Percentiles rank a stretch among this genome's conserved stretches.
These are phyloP conservation scores for Chrysaora quinquecirrha DNA, from an alignment of 30 jellyfish, hydroid and myxozoan genomes.

Conservation along the genomic window DNA sequence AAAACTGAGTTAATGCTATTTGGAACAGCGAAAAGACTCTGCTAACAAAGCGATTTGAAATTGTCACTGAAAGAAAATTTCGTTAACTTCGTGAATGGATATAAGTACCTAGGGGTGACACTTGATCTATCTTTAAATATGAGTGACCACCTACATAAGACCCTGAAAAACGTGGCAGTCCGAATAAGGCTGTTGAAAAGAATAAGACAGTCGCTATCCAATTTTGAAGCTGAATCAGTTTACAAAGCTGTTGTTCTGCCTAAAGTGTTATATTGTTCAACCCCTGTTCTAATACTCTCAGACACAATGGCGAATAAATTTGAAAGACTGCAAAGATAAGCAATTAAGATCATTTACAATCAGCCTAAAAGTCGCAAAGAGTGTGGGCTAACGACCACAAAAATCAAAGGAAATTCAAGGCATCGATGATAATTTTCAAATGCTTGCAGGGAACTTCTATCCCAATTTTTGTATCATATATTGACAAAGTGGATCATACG, in stretches of 20 bases:
- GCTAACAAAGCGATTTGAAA: conserved; percentile 29
- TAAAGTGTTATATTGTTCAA: conserved; percentile 40
- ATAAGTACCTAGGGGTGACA: conserved; percentile 36
- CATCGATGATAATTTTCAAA: background rate
- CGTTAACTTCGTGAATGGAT: conserved; percentile 38
- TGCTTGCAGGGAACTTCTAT: conserved; percentile 1
- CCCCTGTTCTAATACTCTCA: conserved; percentile 40
- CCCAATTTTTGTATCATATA: conserved; percentile 30
- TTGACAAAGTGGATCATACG: conserved; percentile 35
- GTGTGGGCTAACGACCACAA: background rate
- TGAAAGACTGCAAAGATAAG: conserved; percentile 43
- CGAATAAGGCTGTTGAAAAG: conserved; percentile 58
- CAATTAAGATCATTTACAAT: conserved; percentile 30
- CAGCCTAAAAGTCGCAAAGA: conserved; percentile 12
- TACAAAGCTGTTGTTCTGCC: conserved; percentile 50
- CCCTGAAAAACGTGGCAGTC: conserved; percentile 61
- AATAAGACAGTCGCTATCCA: conserved; percentile 68
- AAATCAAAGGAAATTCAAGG: conserved; percentile 20
- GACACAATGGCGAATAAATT: conserved; percentile 50
- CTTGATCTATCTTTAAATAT: conserved; percentile 45
- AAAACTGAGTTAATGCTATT: conserved; percentile 20
- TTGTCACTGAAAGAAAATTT: conserved; percentile 36
- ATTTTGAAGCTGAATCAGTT: conserved; percentile 66
- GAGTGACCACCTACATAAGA: conserved; percentile 61
- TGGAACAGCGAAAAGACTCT: conserved; percentile 53